phyloP scores from a whole-genome alignment of 2,888 invertebrate species.

The Ypsolopha scabrella region DNA sequence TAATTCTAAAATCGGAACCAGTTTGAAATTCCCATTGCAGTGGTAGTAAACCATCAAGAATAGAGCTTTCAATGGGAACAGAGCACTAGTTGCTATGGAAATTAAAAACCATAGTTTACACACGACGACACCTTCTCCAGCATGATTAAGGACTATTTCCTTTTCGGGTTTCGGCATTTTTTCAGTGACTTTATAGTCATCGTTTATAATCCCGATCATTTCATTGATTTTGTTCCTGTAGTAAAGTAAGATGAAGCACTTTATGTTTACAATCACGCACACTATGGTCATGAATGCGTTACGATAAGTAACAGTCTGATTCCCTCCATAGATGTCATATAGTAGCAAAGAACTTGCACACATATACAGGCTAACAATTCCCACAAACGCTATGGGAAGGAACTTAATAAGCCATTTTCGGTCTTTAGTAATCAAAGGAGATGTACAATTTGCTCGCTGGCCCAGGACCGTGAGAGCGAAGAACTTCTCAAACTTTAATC shows the following conservation, averaged over 20 bases:
- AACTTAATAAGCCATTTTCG: too few relatives aligned
- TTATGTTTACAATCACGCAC: slow-evolving; percentile 24
- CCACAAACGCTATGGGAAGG: too few relatives aligned
- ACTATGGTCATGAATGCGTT: slow-evolving; percentile 32
- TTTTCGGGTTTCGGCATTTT: slow-evolving; percentile 22
- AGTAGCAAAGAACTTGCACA: slow-evolving; percentile 24
- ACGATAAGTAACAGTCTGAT: slow-evolving; percentile 31
- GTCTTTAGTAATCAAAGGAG: too few relatives aligned
- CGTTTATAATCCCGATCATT: slow-evolving; percentile 25
- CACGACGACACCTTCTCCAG: slow-evolving; percentile 24
- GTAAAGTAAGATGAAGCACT: slow-evolving; percentile 28
- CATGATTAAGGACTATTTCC: slow-evolving; percentile 23
- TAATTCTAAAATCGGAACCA: slow-evolving; percentile 34
- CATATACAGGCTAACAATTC: slow-evolving; percentile 10
- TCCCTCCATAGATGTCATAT: slow-evolving; percentile 23
- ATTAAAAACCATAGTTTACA: slow-evolving; percentile 30
- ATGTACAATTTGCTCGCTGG: too few relatives aligned
- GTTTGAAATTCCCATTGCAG: slow-evolving; percentile 21
- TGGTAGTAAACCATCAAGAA: slow-evolving; percentile 27
- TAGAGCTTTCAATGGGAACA: slow-evolving; percentile 36
- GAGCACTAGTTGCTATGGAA: slow-evolving; percentile 17
- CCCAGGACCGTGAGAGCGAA: too few relatives aligned
- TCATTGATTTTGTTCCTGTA: slow-evolving; percentile 20
- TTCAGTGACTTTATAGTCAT: slow-evolving; percentile 28
- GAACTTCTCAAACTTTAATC: too few relatives aligned